Conservation (phyloP, 2,113 vertebrate species). For the Copsychus sechellarum region DNA sequence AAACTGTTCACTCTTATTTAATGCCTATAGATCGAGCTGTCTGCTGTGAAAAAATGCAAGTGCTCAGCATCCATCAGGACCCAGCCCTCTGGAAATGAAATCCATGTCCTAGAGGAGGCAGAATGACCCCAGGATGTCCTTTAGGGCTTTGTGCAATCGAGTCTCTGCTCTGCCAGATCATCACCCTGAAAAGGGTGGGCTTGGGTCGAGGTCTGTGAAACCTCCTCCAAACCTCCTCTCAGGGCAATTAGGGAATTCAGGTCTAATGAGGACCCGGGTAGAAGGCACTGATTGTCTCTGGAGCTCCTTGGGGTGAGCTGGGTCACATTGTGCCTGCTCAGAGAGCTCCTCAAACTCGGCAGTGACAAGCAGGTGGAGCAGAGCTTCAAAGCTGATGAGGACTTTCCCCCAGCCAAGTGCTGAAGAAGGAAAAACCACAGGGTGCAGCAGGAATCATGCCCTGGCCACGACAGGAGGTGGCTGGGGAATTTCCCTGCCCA, state of each 20-base stretch:
- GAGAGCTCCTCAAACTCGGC: not conserved
- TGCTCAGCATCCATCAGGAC: not conserved
- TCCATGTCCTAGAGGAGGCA: not conserved
- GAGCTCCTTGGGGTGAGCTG: not conserved
- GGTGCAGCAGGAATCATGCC: not conserved
- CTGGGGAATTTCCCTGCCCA: not conserved
- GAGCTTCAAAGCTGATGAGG: not conserved
- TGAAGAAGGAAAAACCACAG: not conserved
- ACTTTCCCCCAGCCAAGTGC: not conserved
- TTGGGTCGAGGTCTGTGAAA: not conserved
- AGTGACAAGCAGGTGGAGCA: not conserved
- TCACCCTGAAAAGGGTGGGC: not conserved
- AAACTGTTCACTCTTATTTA: constrained; percentile 3
- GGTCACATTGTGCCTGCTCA: fast-evolving
- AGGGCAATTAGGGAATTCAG: not conserved
- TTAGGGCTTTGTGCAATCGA: not conserved
- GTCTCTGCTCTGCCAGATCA: not conserved
- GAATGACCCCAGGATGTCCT: not conserved
- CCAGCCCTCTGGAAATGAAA: not conserved
- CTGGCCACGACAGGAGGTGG: not conserved
- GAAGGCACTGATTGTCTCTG: not conserved
- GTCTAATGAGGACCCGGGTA: fast-evolving
- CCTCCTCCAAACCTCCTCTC: not conserved
- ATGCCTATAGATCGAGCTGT: not conserved
- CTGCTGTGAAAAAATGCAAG: not conserved